phyloP scores from a whole-genome alignment of 2,888 invertebrate genomes.

The Volucella bombylans region DNA sequence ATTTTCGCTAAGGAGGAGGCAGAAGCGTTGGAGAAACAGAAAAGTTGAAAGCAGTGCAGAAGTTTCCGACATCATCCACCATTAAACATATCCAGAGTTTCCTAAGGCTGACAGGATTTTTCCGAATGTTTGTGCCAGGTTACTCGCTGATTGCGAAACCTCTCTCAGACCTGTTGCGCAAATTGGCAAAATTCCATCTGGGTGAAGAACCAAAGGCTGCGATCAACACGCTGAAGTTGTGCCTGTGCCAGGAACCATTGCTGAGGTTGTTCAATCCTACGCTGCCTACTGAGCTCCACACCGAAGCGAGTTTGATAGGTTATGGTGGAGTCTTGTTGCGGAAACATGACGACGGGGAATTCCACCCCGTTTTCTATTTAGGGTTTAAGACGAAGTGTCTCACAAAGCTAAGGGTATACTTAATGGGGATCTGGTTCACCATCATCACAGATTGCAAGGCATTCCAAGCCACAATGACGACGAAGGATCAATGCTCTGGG shows the following conservation, averaged over 20 bases:
- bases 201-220: background rate
- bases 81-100: slow-evolving; percentile 31
- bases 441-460: slow-evolving; percentile 36
- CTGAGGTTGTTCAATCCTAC: too few relatives aligned
- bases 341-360: slow-evolving; percentile 12
- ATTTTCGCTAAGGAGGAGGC: background rate
- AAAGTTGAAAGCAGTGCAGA: too few relatives aligned
- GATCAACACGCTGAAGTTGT: too few relatives aligned
- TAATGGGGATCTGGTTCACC: slow-evolving; percentile 12
- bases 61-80: too few relatives aligned
- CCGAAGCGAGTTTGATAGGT: background rate
- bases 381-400: slow-evolving; percentile 26
- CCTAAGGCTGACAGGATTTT: slow-evolving; percentile 15
- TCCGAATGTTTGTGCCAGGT: slow-evolving; percentile 11
- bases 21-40: background rate
- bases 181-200: background rate
- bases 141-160: slow-evolving; percentile 6
- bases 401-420: slow-evolving; percentile 15
- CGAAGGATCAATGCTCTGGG: slow-evolving; percentile 33
- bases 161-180: background rate
- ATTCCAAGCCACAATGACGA: slow-evolving; percentile 36
- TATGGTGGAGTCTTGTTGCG: slow-evolving; percentile 1
- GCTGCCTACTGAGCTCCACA: too few relatives aligned
- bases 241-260: too few relatives aligned
- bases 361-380: slow-evolving; percentile 67